Evolutionary conservation across 2,888 invertebrate species (phyloP).

Genomic region (Cepaea hortensis): DNA sequence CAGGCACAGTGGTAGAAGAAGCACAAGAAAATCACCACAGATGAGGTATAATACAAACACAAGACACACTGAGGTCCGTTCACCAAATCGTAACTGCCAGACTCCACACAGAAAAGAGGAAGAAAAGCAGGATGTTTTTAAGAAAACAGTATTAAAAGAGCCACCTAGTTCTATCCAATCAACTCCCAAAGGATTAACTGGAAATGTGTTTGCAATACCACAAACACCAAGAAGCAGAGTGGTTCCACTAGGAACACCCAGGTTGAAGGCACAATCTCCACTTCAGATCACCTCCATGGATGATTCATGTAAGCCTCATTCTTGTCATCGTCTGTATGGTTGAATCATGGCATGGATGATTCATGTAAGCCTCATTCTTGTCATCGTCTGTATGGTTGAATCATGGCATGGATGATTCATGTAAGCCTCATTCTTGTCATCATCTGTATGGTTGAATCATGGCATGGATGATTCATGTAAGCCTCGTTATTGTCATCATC

Average conservation of each 20-base stretch:
- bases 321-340: background rate
- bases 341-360: background rate
- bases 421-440: no score
- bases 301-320: slow-evolving; percentile 64
- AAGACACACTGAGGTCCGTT: slow-evolving; percentile 11
- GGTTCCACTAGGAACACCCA: slow-evolving; percentile 28
- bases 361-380: no score
- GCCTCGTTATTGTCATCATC: no score
- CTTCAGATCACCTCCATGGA: slow-evolving; percentile 61
- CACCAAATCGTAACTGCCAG: background rate
- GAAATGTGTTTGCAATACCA: slow-evolving; percentile 73
- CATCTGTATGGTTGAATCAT: no score
- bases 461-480: no score
- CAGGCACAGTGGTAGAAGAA: background rate
- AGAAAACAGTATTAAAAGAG: background rate
- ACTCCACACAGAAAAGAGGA: slow-evolving; percentile 38
- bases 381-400: no score
- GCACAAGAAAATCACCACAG: slow-evolving; percentile 14
- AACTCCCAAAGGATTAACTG: slow-evolving; percentile 47
- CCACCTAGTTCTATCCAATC: background rate
- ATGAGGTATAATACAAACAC: slow-evolving; percentile 8
- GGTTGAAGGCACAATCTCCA: slow-evolving; percentile 61
- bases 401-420: no score
- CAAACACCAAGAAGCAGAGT: slow-evolving; percentile 66
- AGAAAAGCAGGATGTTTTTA: background rate